These are phyloP conservation scores for Adrianichthys oophorus DNA, from an alignment of 2,797 vertebrate genomes.

Conservation along the genomic window DNA sequence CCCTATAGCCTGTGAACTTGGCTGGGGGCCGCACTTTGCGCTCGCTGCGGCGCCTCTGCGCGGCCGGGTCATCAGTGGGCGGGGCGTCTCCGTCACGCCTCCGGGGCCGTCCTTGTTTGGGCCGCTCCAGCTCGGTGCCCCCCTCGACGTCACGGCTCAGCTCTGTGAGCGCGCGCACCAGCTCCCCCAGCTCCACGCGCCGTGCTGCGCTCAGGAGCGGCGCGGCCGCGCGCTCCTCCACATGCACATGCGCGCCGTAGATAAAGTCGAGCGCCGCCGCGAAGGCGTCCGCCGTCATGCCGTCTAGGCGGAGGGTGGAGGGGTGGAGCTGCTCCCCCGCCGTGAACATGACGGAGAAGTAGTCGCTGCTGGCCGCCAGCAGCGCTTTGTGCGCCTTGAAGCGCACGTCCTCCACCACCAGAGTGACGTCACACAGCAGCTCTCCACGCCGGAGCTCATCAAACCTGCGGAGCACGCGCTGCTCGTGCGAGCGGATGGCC, in stretches of 20 bases:
- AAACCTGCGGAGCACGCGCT: constrained; percentile 85
- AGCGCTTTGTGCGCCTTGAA: constrained; percentile 95
- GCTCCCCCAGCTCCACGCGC: constrained; percentile 85
- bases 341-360: constrained; percentile 92
- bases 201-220: constrained; percentile 87
- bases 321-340: constrained; percentile 78
- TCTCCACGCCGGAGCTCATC: constrained; percentile 84
- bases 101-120: constrained; percentile 87
- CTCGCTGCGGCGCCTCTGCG: constrained; percentile 81
- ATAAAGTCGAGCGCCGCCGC: constrained; percentile 89
- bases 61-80: constrained; percentile 57
- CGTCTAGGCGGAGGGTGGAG: constrained; percentile 83
- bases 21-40: constrained; percentile 84
- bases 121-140: constrained; percentile 59
- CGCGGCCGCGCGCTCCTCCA: constrained; percentile 78
- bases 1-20: constrained; percentile 88
- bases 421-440: constrained; percentile 92
- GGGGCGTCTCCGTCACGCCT: constrained; percentile 51
- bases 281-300: constrained; percentile 85
- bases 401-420: constrained; percentile 88
- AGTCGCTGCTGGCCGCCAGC: constrained; percentile 93
- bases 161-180: constrained; percentile 81
- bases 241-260: constrained; percentile 87
- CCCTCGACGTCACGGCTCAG: not conserved
- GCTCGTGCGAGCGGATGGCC: constrained; percentile 83